These are phyloP conservation scores for Xestia xanthographa DNA, from an alignment of 2,888 invertebrate species.

Conservation along the genomic window DNA sequence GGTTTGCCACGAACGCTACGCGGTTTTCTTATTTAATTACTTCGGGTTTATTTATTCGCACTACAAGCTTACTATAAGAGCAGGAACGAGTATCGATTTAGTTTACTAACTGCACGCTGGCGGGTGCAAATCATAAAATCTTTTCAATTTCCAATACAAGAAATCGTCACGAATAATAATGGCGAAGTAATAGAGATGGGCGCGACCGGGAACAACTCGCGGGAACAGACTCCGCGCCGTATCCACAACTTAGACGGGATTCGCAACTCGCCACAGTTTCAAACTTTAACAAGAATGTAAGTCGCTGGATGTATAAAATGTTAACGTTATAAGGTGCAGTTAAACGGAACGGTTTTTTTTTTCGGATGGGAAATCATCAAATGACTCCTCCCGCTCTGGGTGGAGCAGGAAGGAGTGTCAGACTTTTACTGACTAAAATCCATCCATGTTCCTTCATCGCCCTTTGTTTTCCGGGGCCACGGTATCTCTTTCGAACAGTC, in stretches of 20 bases:
- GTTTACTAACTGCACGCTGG: too few relatives aligned
- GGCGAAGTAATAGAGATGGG: background rate
- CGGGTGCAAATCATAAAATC: background rate
- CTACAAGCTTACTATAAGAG: background rate
- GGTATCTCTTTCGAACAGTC: too few relatives aligned
- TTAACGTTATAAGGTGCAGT: background rate
- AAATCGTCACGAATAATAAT: conserved; percentile 36
- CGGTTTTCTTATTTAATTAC: background rate
- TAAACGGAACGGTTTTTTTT: background rate
- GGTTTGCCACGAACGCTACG: background rate
- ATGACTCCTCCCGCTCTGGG: too few relatives aligned
- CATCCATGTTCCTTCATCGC: too few relatives aligned
- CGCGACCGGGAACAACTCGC: conserved; percentile 37
- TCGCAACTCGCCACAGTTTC: conserved; percentile 70
- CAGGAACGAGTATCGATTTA: background rate
- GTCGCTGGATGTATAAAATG: conserved; percentile 8
- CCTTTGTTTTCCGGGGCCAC: too few relatives aligned
- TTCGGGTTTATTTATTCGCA: too few relatives aligned
- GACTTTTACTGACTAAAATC: too few relatives aligned
- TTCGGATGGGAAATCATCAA: too few relatives aligned
- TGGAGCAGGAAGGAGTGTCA: too few relatives aligned
- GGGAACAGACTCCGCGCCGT: conserved; percentile 50
- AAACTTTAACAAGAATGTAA: conserved; percentile 44
- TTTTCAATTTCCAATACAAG: conserved; percentile 13
- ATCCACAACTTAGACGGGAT: conserved; percentile 69